phyloP scores from a whole-genome alignment of 2,797 vertebrate species.

The Eutrigla gurnardus region DNA sequence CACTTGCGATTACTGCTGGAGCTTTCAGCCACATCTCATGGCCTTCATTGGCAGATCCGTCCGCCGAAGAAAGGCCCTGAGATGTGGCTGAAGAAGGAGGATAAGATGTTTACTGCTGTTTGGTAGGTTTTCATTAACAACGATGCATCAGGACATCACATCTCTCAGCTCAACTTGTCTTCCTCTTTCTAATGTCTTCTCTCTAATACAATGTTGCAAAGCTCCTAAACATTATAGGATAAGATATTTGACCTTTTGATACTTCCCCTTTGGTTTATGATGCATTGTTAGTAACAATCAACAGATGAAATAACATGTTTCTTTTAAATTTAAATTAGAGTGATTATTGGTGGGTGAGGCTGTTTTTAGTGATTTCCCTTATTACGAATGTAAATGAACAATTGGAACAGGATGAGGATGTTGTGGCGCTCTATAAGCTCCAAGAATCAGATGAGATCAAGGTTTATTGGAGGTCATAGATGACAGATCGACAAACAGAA shows the following conservation, averaged over 20 bases:
- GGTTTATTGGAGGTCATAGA: slow-evolving; percentile 8
- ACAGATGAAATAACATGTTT: neutral
- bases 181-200: too few relatives aligned
- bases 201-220: too few relatives aligned
- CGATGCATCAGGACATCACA: neutral
- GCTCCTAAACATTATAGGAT: too few relatives aligned
- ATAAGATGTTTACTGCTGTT: neutral
- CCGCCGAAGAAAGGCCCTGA: neutral
- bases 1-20: neutral
- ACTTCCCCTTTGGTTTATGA: neutral
- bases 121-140: neutral
- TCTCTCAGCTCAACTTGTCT: too few relatives aligned
- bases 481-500: slow-evolving; percentile 29
- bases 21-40: neutral
- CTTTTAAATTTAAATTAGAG: neutral
- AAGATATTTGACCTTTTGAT: too few relatives aligned
- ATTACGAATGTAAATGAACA: neutral
- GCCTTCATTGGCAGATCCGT: neutral
- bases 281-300: neutral
- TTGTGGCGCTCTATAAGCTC: neutral
- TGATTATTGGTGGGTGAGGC: neutral
- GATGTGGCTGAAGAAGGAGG: neutral
- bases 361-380: neutral
- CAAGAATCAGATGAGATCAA: slow-evolving; percentile 4
- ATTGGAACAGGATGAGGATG: neutral